Base-by-base conservation (phyloP, 2,113 vertebrate species). In the Sturnira hondurensis region DNA sequence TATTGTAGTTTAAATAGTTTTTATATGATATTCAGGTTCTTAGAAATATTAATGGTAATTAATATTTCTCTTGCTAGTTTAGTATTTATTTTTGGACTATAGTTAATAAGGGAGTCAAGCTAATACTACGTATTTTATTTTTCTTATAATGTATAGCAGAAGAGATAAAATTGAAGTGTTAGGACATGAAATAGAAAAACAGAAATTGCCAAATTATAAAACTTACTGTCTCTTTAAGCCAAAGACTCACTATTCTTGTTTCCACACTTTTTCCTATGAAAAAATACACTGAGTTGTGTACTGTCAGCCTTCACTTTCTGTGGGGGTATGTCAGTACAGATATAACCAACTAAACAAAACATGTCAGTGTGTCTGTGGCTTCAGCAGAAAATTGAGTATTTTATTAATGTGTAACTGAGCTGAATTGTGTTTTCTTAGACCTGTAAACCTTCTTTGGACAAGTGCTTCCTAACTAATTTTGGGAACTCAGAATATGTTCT, bases 341-440 rank as follows among this genome's bases (percentile, higher is more conserved):
- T 92, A 80, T 33, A 90, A 87, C 20, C 22, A 93, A 63, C 14
- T 36, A 85, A 81, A 58, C 28, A 67, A 63, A 93, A 61, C 26
- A 71, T 68, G 14, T 90, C 47, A 16, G 1, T 81, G 47, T 54
- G 16, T 65, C 58, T 81, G 7, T 68, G 82, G 82, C 71, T 38
- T 92, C 63, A 93, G 65, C 28, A 92, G 24, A 85, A 43, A 90
- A 56, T 56, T 82, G 31, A 74, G 7, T 43, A 7, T 80, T 92
- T 94, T 88, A 81, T 86, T 68, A 73, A 91, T 83, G 54, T 93
- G 82, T 96, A 77, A 73, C 78, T 77, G 56, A 93, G 88, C 70
- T 78, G 63, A 24, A 56, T 6, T 65, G 56, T 93, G 83, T 93
- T 92, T 93, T 91, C 81, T 61, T 85, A 94, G 78, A 84, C 58